A percentile compares a stretch with the other conserved stretches of the same genome.
Evolutionary conservation across 2,888 invertebrate species (phyloP).

Genomic region (Apoda limacodes): DNA sequence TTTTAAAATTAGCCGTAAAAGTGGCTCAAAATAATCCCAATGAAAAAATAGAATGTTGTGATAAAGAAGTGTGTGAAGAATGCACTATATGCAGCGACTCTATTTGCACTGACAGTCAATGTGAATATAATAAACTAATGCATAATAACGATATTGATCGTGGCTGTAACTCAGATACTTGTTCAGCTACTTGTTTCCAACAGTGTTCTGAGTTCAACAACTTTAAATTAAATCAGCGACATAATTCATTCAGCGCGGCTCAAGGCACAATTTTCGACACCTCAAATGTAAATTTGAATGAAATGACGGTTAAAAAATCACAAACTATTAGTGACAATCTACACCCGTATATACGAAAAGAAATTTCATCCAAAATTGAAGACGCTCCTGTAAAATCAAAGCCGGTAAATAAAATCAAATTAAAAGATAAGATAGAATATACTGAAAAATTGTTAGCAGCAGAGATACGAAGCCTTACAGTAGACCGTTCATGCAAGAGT

Average conservation of each 20-base stretch:
- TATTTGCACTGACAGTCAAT: conserved; percentile 63
- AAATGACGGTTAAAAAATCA: conserved; percentile 55
- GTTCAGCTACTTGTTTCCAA: conserved; percentile 52
- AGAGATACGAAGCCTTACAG: conserved; percentile 54
- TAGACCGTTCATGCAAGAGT: conserved; percentile 50
- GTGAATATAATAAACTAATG: conserved; percentile 60
- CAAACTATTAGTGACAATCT: conserved; percentile 57
- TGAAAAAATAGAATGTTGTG: conserved; percentile 65
- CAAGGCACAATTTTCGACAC: conserved; percentile 50
- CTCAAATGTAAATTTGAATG: conserved; percentile 35
- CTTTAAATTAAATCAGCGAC: conserved; percentile 49
- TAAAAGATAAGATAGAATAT: conserved; percentile 60
- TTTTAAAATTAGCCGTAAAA: conserved; percentile 73
- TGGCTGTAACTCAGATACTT: conserved; percentile 56
- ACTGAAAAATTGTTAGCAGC: conserved; percentile 63
- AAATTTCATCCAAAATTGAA: conserved; percentile 40
- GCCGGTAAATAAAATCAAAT: conserved; percentile 38
- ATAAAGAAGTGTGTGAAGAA: conserved; percentile 63
- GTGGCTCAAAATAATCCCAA: conserved; percentile 50
- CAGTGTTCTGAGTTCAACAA: conserved; percentile 40
- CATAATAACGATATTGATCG: conserved; percentile 55
- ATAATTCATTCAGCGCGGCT: conserved; percentile 59
- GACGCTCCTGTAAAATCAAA: conserved; percentile 33
- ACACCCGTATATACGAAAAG: conserved; percentile 65
- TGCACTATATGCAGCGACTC: conserved; percentile 64